A percentile compares a stretch with the other conserved stretches of the same genome.
Conservation (phyloP, 1,140 invertebrate species). For the Apis dorsata region DNA sequence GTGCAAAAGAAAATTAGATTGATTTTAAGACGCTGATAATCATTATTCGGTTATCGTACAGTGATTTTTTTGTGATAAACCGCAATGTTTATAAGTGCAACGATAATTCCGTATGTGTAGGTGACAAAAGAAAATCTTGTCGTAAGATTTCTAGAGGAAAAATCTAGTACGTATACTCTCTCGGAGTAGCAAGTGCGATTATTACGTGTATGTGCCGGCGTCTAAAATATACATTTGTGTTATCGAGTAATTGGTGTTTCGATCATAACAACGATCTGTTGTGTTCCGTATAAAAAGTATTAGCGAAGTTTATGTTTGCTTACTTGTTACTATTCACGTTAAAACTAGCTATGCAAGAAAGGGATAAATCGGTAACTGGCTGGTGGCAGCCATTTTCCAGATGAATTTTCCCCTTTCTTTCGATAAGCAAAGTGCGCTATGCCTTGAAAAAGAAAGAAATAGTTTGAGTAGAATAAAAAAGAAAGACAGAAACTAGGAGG, state of each 20-base stretch:
- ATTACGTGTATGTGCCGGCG: constrained; percentile 54
- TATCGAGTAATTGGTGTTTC: constrained; percentile 37
- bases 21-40: constrained; percentile 54
- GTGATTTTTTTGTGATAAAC: not conserved
- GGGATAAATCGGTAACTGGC: constrained; percentile 81
- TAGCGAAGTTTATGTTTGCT: constrained; percentile 26
- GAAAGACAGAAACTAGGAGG: constrained; percentile 54
- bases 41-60: not conserved
- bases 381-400: constrained; percentile 82
- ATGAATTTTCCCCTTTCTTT: constrained; percentile 79
- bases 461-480: constrained; percentile 28
- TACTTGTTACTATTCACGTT: constrained; percentile 20
- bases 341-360: constrained; percentile 78
- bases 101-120: constrained; percentile 2
- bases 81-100: not conserved
- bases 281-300: constrained; percentile 15
- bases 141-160: constrained; percentile 32
- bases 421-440: constrained; percentile 60
- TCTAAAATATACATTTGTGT: constrained; percentile 34
- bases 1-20: constrained; percentile 68
- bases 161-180: constrained; percentile 50
- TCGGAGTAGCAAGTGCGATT: constrained; percentile 50
- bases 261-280: constrained; percentile 30
- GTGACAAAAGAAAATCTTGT: constrained; percentile 31
- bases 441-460: constrained; percentile 58